Percentiles rank a stretch among this genome's conserved stretches.
Conservation (phyloP, 1,140 invertebrate genomes). For the Ephestia elutella region DNA sequence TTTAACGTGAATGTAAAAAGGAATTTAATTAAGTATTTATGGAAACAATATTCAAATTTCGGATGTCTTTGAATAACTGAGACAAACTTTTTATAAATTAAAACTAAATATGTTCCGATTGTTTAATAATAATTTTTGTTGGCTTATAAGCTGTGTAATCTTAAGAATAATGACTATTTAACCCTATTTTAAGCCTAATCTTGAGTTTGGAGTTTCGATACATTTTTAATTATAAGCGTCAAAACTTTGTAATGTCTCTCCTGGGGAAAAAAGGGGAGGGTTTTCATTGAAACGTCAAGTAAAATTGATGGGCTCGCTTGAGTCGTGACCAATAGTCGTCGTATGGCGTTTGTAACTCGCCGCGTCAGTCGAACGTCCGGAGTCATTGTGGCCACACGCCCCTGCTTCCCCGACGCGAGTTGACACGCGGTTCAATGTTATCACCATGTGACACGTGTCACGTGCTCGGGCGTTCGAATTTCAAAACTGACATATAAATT, state of each 20-base stretch:
- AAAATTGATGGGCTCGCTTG: conserved; percentile 61
- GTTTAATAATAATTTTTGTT: too few species aligned
- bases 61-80: too few species aligned
- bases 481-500: neutral
- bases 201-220: conserved; percentile 18
- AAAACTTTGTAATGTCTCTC: conserved; percentile 49
- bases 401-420: conserved; percentile 38
- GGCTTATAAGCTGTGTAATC: neutral
- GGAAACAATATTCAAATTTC: too few species aligned
- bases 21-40: too few species aligned
- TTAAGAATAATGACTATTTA: neutral
- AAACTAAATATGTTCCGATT: too few species aligned
- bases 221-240: conserved; percentile 51
- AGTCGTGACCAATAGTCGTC: conserved; percentile 60
- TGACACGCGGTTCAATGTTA: conserved; percentile 34
- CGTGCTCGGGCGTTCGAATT: conserved; percentile 15
- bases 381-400: conserved; percentile 61
- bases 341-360: conserved; percentile 45
- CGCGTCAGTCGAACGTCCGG: conserved; percentile 62
- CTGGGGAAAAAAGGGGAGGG: conserved; percentile 51
- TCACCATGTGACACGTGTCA: conserved; percentile 36
- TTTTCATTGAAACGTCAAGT: conserved; percentile 67
- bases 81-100: too few species aligned
- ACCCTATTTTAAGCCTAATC: neutral
- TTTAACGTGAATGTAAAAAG: too few species aligned